phyloP scores from a whole-genome alignment of 2,797 vertebrate species.

The Furcifer pardalis region DNA sequence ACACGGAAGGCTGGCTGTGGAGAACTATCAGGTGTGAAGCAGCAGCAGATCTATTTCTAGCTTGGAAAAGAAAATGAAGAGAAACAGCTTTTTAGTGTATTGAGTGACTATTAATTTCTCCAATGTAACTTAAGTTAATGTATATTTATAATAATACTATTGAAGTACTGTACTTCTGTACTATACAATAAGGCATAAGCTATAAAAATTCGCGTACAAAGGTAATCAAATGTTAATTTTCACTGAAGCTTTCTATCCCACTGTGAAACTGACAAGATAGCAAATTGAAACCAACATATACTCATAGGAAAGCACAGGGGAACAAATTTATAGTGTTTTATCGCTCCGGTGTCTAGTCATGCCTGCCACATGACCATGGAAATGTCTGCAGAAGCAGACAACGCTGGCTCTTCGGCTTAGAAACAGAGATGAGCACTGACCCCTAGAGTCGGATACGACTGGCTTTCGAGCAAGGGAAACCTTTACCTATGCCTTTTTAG shows the following conservation, averaged over 20 bases:
- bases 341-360: no score
- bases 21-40: slow-evolving; percentile 5
- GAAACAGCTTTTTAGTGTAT: neutral
- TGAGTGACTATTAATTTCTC: neutral
- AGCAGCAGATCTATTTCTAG: slow-evolving; percentile 21
- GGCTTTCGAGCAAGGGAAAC: no score
- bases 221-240: slow-evolving; percentile 40
- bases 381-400: no score
- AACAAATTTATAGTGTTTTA: neutral
- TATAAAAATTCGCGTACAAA: slow-evolving; percentile 7
- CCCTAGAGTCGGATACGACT: no score
- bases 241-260: slow-evolving; percentile 40
- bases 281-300: slow-evolving; percentile 16
- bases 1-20: neutral
- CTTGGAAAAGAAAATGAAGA: neutral
- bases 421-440: no score
- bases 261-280: slow-evolving; percentile 6
- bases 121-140: slow-evolving; percentile 30
- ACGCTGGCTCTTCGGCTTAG: no score
- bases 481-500: no score
- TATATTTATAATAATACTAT: slow-evolving; percentile 25
- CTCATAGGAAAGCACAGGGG: neutral
- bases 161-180: slow-evolving; percentile 8
- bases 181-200: slow-evolving; percentile 1
- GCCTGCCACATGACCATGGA: no score